Percentiles rank a stretch among this genome's conserved stretches.
Conservation (phyloP, 2,113 vertebrate genomes). For the Tautogolabrus adspersus region DNA sequence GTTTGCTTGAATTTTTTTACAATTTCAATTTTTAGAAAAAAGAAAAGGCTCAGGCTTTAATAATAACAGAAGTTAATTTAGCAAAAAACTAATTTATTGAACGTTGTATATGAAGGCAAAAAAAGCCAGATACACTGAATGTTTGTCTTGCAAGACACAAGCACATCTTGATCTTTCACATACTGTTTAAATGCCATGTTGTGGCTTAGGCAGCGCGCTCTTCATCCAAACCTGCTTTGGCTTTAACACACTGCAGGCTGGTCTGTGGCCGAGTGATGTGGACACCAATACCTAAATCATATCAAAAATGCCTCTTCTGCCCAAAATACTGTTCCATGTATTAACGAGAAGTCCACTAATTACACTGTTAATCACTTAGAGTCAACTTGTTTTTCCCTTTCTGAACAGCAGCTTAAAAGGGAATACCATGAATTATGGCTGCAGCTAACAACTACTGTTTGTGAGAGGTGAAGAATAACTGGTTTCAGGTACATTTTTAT, state of each 20-base stretch:
- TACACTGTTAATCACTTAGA: neutral
- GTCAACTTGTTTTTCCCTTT: too few relatives aligned
- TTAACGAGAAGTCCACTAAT: too few relatives aligned
- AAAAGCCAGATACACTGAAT: neutral
- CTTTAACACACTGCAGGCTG: constrained; percentile 11
- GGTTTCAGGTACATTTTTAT: too few relatives aligned
- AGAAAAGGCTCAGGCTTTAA: neutral
- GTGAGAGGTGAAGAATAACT: too few relatives aligned
- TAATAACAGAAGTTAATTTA: neutral
- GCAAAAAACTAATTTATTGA: neutral
- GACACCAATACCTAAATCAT: too few relatives aligned
- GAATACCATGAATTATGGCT: too few relatives aligned
- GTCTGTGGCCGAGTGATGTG: neutral
- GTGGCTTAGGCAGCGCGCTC: neutral
- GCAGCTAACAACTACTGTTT: too few relatives aligned
- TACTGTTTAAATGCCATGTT: constrained; percentile 22
- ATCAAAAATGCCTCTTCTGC: neutral
- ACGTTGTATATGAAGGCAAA: too few relatives aligned
- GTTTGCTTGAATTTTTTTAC: neutral
- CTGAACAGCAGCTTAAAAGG: too few relatives aligned
- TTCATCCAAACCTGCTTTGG: neutral
- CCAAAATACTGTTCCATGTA: neutral
- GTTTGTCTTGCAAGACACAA: neutral
- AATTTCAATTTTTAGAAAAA: neutral
- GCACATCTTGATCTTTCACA: constrained; percentile 1